Percentiles rank a stretch among this genome's conserved stretches.
These are phyloP conservation scores for Macroglossus sobrinus DNA, from an alignment of 2,113 vertebrate genomes.

Conservation along the genomic window DNA sequence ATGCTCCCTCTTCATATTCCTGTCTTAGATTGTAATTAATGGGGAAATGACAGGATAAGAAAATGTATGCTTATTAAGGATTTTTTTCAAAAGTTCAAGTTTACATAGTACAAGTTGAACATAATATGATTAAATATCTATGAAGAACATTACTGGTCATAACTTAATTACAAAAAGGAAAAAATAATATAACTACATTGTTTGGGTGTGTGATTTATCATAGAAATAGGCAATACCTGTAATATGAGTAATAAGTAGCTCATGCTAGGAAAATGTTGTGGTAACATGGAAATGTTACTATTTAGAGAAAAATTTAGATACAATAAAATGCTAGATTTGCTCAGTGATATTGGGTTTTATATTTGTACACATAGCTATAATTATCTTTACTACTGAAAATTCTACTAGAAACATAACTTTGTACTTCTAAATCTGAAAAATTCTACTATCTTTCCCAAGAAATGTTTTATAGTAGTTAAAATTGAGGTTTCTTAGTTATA, in stretches of 20 bases:
- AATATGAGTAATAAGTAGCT: background rate
- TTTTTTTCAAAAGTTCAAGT: background rate
- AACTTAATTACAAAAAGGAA: background rate
- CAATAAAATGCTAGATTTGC: background rate
- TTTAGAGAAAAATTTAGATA: background rate
- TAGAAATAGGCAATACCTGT: background rate
- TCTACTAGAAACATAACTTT: background rate
- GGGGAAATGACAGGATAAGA: background rate
- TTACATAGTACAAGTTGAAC: background rate
- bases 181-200: background rate
- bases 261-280: background rate
- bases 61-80: background rate
- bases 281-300: background rate
- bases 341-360: slow-evolving; percentile 2
- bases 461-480: slow-evolving; percentile 41
- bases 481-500: background rate
- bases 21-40: background rate
- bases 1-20: background rate
- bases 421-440: slow-evolving; percentile 2
- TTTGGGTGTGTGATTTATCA: background rate
- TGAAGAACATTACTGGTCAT: background rate
- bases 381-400: background rate
- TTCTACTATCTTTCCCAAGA: background rate
- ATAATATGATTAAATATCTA: background rate
- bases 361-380: background rate